Evolutionary conservation across 2,888 invertebrate genomes (phyloP).

Genomic region (Lypha dubia): DNA sequence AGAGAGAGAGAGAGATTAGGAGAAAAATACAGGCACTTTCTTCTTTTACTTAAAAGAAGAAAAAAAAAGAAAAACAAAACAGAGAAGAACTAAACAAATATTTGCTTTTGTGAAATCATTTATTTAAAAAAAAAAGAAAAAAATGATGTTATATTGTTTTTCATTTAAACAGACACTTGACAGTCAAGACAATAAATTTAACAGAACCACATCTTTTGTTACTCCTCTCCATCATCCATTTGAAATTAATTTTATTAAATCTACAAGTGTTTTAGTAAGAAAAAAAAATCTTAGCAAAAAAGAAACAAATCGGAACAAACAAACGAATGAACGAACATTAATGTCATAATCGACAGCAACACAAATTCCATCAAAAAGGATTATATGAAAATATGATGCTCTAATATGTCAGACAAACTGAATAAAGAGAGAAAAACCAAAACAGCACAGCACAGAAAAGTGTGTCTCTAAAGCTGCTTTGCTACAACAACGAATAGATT

Average conservation of each 20-base stretch:
- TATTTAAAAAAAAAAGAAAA: slow-evolving; percentile 6
- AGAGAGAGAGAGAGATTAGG: no score
- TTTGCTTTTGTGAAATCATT: slow-evolving; percentile 31
- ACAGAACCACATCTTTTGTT: slow-evolving; percentile 36
- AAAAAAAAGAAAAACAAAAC: background rate
- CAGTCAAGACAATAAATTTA: slow-evolving; percentile 63
- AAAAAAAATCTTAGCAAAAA: background rate
- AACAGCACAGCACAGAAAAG: slow-evolving; percentile 1
- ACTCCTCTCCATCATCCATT: slow-evolving; percentile 16
- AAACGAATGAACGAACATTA: background rate
- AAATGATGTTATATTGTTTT: background rate
- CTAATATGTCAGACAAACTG: slow-evolving; percentile 26
- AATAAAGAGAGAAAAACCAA: no score
- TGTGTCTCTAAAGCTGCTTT: slow-evolving; percentile 11
- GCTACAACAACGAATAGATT: background rate
- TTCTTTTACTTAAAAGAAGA: slow-evolving; percentile 16
- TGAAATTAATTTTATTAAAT: slow-evolving; percentile 59
- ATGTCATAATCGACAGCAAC: slow-evolving; percentile 31
- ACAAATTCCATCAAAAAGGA: slow-evolving; percentile 57
- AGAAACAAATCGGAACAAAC: background rate
- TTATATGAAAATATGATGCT: slow-evolving; percentile 48
- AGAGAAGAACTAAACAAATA: background rate
- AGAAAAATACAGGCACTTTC: slow-evolving; percentile 51
- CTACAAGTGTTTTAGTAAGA: slow-evolving; percentile 15
- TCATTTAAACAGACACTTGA: slow-evolving; percentile 59